Base-by-base conservation (phyloP, 2,113 vertebrate species). In the Mirza zaza region DNA sequence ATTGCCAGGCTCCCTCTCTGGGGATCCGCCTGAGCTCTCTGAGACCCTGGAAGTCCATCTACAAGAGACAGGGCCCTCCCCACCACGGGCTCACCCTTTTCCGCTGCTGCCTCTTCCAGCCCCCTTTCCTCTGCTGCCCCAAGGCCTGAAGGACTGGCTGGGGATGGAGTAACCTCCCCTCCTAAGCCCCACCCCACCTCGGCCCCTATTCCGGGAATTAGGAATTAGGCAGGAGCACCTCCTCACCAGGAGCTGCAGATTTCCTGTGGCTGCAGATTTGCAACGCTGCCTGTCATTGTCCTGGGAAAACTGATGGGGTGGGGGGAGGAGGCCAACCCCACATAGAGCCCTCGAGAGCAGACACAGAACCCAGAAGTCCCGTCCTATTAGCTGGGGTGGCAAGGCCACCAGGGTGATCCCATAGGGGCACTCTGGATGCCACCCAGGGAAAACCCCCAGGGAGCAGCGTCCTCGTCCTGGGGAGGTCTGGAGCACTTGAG, bases 151-250 rank as follows among this genome's bases (percentile, higher is more conserved):
- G 55, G 55, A 75, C 70, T 87, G 59, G 84, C 83, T 84, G 25
- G 8, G 34, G 63, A 80, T 71, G 90, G 89, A 86, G 50, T 36
- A 92, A 57, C 77, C 36, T 73, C 45, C 71, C 67, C 55, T 85
- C n/a, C 18, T 32, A 52, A 83, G n/a, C 83, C 70, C 75, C 92
- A 81, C 75, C 90, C 70, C 57, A 79, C 29, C 42, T 80, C 79
- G 94, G 68, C 86, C 68, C 55, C 59, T 55, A 15, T 82, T 80
- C 82, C 73, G 65, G 85, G 86, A 83, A 91, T 91, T 86, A 92
- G 90, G 90, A 96, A 92, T 87, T 70, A 3, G 57, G 17, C 17
- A 0, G 21, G 86, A 68, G 50, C 8, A 4, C 45, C 59, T 57
- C 77, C 55, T 91, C 45, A 21, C 73, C n/a, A 23, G 52, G 20